A percentile compares a stretch with the other conserved stretches of the same genome.
phyloP scores from a whole-genome alignment of 2,797 vertebrate species.

The Enteromius treurensis region DNA sequence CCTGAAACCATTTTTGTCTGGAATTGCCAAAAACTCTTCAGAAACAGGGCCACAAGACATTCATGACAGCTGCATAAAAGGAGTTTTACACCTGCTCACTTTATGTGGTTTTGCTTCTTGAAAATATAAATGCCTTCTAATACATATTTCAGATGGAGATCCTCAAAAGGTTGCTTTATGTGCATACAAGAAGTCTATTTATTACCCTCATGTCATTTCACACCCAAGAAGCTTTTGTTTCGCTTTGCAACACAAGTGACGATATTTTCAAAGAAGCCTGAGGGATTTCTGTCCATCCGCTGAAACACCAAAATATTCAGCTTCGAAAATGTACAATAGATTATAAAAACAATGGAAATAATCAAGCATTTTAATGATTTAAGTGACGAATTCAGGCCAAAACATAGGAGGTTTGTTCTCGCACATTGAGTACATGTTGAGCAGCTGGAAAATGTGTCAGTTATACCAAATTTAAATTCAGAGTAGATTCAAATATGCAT shows the following conservation, averaged over 20 bases:
- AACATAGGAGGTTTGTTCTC: background rate
- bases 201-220: background rate
- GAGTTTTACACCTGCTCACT: background rate
- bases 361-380: background rate
- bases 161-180: background rate
- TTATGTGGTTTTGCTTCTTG: background rate
- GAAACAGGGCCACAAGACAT: constrained; percentile 30
- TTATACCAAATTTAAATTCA: constrained; percentile 54
- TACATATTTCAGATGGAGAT: background rate
- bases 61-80: background rate
- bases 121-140: background rate
- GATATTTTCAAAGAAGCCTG: background rate
- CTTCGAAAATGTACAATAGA: background rate
- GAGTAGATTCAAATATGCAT: constrained; percentile 52
- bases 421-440: background rate
- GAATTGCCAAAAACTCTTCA: constrained; percentile 8
- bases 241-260: background rate
- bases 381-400: background rate
- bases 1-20: constrained; percentile 5
- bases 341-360: background rate
- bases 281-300: background rate
- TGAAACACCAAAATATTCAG: background rate
- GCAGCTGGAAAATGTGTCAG: constrained; percentile 42
- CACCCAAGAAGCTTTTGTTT: background rate
- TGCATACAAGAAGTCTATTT: background rate